phyloP scores from a whole-genome alignment of 53 echinoderm and acorn worm species.

The Actinopyga echinites region DNA sequence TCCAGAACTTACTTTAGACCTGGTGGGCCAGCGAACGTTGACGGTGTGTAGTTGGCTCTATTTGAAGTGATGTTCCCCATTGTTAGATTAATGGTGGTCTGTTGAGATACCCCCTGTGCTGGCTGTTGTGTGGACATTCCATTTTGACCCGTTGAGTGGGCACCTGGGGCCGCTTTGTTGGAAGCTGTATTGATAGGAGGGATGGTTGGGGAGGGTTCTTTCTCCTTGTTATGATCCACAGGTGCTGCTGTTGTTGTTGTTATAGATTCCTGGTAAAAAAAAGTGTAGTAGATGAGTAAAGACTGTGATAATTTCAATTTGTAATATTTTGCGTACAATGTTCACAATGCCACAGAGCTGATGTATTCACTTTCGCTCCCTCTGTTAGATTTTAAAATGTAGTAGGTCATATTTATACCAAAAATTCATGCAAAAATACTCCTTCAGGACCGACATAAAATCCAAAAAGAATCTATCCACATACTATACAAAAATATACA shows the following conservation, averaged over 20 bases:
- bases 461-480: too few relatives aligned
- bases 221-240: conserved; percentile 38
- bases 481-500: too few relatives aligned
- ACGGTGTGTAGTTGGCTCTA: conserved; percentile 65
- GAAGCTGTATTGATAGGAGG: conserved; percentile 61
- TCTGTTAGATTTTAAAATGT: too few relatives aligned
- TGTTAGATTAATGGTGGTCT: conserved; percentile 88
- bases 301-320: too few relatives aligned
- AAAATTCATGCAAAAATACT: too few relatives aligned
- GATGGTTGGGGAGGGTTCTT: conserved; percentile 36
- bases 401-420: too few relatives aligned
- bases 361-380: too few relatives aligned
- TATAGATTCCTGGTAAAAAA: background rate
- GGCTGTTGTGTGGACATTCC: conserved; percentile 66
- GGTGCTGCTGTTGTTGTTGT: background rate
- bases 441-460: too few relatives aligned
- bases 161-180: conserved; percentile 62
- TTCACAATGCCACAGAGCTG: too few relatives aligned
- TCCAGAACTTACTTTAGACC: conserved; percentile 69
- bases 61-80: conserved; percentile 87
- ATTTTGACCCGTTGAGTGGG: conserved; percentile 69
- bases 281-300: background rate
- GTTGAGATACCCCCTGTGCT: conserved; percentile 50
- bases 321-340: too few relatives aligned
- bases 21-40: conserved; percentile 72